These are phyloP conservation scores for Caracal caracal DNA, from an alignment of 2,113 vertebrate species.

Conservation along the genomic window DNA sequence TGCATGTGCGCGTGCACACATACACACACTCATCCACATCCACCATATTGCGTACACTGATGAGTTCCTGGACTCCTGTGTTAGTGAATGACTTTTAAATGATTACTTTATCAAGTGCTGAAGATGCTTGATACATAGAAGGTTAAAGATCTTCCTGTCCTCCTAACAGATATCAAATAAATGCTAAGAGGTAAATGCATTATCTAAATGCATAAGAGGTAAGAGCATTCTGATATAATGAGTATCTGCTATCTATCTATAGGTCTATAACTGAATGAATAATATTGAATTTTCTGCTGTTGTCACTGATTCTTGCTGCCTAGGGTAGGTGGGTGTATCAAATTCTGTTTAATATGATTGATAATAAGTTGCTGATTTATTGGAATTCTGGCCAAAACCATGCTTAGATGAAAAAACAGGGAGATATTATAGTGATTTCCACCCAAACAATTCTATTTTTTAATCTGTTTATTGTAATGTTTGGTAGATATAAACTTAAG, in stretches of 20 bases:
- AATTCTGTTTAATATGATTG: not conserved
- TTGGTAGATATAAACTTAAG: constrained; percentile 9
- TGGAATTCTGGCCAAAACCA: not conserved
- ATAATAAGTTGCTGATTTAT: constrained; percentile 24
- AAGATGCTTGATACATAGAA: not conserved
- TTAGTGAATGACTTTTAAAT: not conserved
- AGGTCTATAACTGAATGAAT: not conserved
- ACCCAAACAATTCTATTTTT: not conserved
- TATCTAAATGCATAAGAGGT: too few relatives aligned
- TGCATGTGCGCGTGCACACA: too few relatives aligned
- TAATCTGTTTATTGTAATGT: not conserved
- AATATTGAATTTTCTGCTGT: not conserved
- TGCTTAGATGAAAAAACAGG: constrained; percentile 20
- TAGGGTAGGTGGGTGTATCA: not conserved
- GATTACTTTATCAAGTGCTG: not conserved
- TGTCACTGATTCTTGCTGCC: constrained; percentile 1
- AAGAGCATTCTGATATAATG: not conserved
- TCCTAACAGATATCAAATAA: constrained; percentile 16
- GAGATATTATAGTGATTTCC: not conserved
- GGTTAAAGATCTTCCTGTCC: not conserved
- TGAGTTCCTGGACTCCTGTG: not conserved
- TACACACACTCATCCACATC: not conserved
- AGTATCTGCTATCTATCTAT: not conserved
- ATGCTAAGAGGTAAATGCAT: not conserved
- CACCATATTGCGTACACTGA: not conserved